Conservation (phyloP, 2,888 invertebrate genomes). For the Dasysyrphus tricinctus region DNA sequence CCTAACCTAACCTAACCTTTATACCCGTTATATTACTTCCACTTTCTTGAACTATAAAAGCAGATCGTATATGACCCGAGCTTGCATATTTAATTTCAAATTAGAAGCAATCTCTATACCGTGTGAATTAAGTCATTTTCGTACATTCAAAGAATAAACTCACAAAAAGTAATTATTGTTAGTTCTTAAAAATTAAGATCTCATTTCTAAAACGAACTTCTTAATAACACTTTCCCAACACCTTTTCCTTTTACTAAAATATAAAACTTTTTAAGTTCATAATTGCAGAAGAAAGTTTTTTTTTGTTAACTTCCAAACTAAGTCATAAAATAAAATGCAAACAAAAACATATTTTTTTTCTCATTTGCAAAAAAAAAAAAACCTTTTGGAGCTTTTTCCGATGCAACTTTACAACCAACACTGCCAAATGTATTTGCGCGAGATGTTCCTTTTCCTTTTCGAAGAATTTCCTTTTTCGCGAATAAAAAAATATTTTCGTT, state of each 20-base stretch:
- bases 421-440: background rate
- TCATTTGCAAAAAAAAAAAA: slow-evolving; percentile 1
- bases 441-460: background rate
- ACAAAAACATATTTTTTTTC: background rate
- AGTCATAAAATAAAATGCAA: slow-evolving; percentile 10
- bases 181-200: background rate
- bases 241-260: background rate
- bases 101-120: too few species aligned
- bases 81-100: too few species aligned
- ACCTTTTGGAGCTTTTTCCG: background rate
- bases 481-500: background rate
- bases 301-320: background rate
- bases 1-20: too few species aligned
- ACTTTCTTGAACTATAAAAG: too few species aligned
- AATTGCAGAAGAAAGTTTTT: slow-evolving; percentile 47
- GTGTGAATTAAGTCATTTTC: background rate
- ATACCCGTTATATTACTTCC: too few species aligned
- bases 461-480: background rate
- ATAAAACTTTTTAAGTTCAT: slow-evolving; percentile 30
- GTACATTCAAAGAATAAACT: background rate
- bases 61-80: too few species aligned
- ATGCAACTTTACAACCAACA: background rate
- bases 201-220: background rate
- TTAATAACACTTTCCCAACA: background rate
- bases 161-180: background rate